phyloP scores from a whole-genome alignment of 2,113 vertebrate species.

The Tetrao urogallus region DNA sequence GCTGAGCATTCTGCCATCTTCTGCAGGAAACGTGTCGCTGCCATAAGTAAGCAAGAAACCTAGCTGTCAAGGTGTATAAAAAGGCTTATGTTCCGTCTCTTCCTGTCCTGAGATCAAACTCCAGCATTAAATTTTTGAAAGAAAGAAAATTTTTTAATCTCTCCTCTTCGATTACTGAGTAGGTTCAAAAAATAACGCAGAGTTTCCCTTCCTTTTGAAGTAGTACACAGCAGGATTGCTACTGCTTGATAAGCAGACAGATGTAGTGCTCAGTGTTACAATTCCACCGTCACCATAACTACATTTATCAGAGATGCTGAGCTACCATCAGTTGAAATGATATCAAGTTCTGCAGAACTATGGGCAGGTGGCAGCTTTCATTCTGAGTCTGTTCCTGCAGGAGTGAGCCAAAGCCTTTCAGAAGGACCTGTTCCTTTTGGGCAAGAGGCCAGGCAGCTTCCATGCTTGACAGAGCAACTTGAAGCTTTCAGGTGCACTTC shows the following conservation, averaged over 20 bases:
- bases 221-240: neutral
- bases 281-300: slow-evolving; percentile 47
- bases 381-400: neutral
- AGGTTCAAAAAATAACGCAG: neutral
- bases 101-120: neutral
- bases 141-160: neutral
- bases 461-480: neutral
- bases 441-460: neutral
- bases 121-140: neutral
- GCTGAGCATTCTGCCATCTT: neutral
- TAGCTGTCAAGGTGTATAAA: neutral
- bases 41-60: neutral
- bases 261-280: neutral
- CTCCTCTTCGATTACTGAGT: neutral
- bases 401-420: neutral
- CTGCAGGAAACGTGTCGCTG: neutral
- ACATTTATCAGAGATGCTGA: slow-evolving; percentile 16
- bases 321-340: neutral
- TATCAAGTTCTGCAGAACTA: neutral
- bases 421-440: neutral
- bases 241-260: slow-evolving; percentile 3
- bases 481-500: neutral
- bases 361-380: neutral
- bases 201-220: slow-evolving; percentile 40
- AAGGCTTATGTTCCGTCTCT: neutral